Evolutionary conservation across 2,888 invertebrate genomes (phyloP).

Genomic region (Linnaemya vulpina): DNA sequence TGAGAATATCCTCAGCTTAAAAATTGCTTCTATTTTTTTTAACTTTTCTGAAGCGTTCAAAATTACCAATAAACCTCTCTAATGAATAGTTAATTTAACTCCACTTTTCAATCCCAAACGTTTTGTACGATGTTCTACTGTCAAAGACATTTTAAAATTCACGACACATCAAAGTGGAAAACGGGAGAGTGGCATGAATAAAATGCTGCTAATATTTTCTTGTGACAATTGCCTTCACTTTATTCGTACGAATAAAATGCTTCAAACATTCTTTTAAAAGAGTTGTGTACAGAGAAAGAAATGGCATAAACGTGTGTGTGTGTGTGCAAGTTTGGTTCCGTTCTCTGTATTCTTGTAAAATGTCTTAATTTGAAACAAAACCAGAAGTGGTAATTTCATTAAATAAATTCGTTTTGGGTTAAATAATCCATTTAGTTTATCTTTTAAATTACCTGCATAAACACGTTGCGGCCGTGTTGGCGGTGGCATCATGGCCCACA

Average conservation of each 20-base stretch:
- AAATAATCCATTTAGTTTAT: constrained; percentile 20
- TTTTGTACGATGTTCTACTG: not conserved
- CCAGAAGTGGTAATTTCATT: not conserved
- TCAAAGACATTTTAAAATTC: constrained; percentile 41
- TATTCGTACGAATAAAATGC: not conserved
- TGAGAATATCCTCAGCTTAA: too few species aligned
- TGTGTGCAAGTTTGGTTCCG: too few species aligned
- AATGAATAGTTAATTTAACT: not conserved
- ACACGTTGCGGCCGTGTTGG: constrained; percentile 73
- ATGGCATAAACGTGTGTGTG: too few species aligned
- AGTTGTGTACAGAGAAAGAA: too few species aligned
- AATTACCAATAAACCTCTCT: not conserved
- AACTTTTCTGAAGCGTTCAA: too few species aligned
- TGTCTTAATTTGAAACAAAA: constrained; percentile 4
- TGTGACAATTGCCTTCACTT: constrained; percentile 19
- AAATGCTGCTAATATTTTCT: constrained; percentile 4
- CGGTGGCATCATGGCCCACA: constrained; percentile 69
- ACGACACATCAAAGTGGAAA: constrained; percentile 51
- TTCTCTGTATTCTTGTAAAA: not conserved
- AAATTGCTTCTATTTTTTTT: not conserved
- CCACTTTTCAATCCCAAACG: not conserved
- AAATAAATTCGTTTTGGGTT: not conserved
- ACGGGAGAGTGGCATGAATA: constrained; percentile 20
- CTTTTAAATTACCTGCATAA: constrained; percentile 78
- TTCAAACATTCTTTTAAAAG: constrained; percentile 5